These are phyloP conservation scores for Ephestia elutella DNA, from an alignment of 1,140 invertebrate species.

Conservation along the genomic window DNA sequence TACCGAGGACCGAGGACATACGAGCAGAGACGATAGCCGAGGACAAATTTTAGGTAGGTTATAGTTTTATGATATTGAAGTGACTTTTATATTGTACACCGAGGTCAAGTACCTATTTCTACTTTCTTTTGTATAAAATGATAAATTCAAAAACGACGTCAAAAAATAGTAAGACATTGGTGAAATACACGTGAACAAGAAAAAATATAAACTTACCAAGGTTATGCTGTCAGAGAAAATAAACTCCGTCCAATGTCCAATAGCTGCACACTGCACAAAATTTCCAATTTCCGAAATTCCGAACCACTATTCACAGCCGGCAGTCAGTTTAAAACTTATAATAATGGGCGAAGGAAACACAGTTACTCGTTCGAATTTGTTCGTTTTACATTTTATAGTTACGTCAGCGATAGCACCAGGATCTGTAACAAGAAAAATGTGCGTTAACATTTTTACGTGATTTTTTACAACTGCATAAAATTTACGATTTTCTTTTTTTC, in stretches of 20 bases:
- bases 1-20: too few relatives aligned
- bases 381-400: constrained; percentile 8
- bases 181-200: too few relatives aligned
- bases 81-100: too few relatives aligned
- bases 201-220: constrained; percentile 25
- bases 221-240: constrained; percentile 20
- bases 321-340: neutral
- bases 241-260: constrained; percentile 18
- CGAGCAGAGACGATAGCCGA: too few relatives aligned
- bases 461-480: neutral
- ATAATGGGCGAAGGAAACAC: neutral
- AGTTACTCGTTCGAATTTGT: constrained; percentile 5
- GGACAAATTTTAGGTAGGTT: too few relatives aligned
- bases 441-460: neutral
- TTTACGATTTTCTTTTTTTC: neutral
- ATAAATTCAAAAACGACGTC: too few relatives aligned
- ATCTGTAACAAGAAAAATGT: constrained; percentile 6
- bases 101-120: too few relatives aligned
- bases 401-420: constrained; percentile 9
- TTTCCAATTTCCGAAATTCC: constrained; percentile 4
- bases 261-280: constrained; percentile 26
- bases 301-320: constrained; percentile 6
- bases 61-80: too few relatives aligned
- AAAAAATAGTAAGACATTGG: too few relatives aligned
- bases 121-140: too few relatives aligned